Conservation (phyloP, 2,888 invertebrate genomes). For the Pogonocherus hispidulus region DNA sequence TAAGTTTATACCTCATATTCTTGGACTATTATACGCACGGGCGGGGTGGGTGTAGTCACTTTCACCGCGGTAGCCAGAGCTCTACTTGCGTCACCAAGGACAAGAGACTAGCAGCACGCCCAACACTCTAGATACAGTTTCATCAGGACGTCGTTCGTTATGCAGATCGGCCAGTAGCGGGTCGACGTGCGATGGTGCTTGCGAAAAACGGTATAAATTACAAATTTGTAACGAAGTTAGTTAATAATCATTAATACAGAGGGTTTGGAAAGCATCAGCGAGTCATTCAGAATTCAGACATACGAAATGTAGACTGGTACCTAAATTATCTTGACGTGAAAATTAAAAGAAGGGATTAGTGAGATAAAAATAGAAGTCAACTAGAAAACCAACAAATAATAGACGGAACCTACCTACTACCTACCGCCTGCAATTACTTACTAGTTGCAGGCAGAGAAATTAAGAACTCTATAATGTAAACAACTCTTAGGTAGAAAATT, state of each 20-base stretch:
- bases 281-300: neutral
- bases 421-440: no score
- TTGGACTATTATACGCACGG: slow-evolving; percentile 53
- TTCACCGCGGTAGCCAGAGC: slow-evolving; percentile 57
- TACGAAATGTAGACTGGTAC: neutral
- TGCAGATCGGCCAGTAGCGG: slow-evolving; percentile 36
- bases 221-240: neutral
- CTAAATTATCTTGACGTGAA: no score
- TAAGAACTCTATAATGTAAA: no score
- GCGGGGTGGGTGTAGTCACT: slow-evolving; percentile 63
- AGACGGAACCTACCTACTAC: no score
- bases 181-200: neutral
- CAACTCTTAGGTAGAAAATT: no score
- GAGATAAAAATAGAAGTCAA: neutral
- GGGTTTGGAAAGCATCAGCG: neutral
- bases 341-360: neutral
- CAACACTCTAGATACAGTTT: slow-evolving; percentile 47
- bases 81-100: slow-evolving; percentile 60
- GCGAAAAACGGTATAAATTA: neutral
- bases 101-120: slow-evolving; percentile 54
- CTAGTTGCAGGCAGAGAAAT: no score
- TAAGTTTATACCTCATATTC: neutral
- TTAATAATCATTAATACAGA: neutral
- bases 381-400: no score
- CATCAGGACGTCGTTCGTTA: slow-evolving; percentile 42